Conservation (phyloP, 2,888 invertebrate species). For the Dorcus parallelipipedus region DNA sequence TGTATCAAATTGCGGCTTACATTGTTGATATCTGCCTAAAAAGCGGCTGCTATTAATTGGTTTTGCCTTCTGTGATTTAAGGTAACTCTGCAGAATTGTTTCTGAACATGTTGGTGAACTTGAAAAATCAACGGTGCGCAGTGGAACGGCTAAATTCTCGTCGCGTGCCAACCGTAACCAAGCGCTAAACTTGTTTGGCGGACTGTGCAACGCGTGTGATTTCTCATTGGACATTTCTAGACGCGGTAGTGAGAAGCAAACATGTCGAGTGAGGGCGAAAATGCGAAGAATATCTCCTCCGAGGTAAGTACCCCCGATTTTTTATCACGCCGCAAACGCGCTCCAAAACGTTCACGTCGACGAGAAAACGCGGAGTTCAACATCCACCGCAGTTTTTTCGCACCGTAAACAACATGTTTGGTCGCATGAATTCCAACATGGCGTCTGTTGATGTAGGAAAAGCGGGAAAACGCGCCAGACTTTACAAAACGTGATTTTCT, state of each 20-base stretch:
- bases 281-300: slow-evolving; percentile 43
- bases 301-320: slow-evolving; percentile 39
- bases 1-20: too few relatives aligned
- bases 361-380: too few relatives aligned
- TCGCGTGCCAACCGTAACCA: too few relatives aligned
- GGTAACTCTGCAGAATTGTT: too few relatives aligned
- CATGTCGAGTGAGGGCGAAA: slow-evolving; percentile 50
- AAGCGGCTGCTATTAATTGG: too few relatives aligned
- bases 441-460: slow-evolving; percentile 48
- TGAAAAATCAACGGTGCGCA: too few relatives aligned
- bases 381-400: not conserved
- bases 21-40: too few relatives aligned
- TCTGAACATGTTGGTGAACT: too few relatives aligned
- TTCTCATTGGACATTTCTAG: slow-evolving; percentile 46
- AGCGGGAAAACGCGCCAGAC: slow-evolving; percentile 44
- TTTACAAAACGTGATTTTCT: slow-evolving; percentile 7
- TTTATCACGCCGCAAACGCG: not conserved
- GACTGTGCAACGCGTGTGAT: slow-evolving; percentile 42
- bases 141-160: too few relatives aligned
- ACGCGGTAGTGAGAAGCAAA: slow-evolving; percentile 45
- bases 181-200: slow-evolving; percentile 24
- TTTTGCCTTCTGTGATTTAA: too few relatives aligned
- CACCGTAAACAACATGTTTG: slow-evolving; percentile 40
- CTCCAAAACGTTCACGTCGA: too few relatives aligned
- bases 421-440: slow-evolving; percentile 43